phyloP scores from a whole-genome alignment of 2,888 invertebrate species.

The Eupithecia inturbata region DNA sequence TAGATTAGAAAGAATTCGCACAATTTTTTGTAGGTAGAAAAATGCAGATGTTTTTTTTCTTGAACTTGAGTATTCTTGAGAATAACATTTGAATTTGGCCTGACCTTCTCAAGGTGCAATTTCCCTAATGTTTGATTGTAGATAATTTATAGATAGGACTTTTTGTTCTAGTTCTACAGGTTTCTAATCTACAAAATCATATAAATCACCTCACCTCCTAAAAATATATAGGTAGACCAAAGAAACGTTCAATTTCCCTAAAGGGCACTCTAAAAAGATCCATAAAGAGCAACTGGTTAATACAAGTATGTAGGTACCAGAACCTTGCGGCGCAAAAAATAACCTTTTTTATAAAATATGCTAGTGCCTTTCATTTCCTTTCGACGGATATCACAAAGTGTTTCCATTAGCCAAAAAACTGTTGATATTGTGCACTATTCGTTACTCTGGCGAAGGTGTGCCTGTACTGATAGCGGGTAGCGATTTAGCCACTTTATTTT shows the following conservation, averaged over 20 bases:
- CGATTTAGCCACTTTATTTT: not conserved
- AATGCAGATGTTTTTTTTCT: too few relatives aligned
- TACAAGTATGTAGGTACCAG: not conserved
- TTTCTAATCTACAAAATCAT: not conserved
- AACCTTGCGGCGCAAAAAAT: not conserved
- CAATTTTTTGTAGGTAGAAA: too few relatives aligned
- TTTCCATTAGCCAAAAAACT: constrained; percentile 39
- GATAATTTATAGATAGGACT: too few relatives aligned
- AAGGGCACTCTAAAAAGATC: not conserved
- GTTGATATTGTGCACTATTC: constrained; percentile 52
- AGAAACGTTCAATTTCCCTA: not conserved
- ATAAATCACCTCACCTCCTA: not conserved
- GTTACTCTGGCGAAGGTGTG: constrained; percentile 24
- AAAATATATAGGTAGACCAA: not conserved
- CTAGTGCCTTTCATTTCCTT: constrained; percentile 26
- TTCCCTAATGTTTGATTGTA: too few relatives aligned
- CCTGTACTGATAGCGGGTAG: constrained; percentile 15
- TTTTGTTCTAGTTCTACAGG: too few relatives aligned
- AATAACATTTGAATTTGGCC: too few relatives aligned
- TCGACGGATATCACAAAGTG: constrained; percentile 30
- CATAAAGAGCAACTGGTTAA: constrained; percentile 19
- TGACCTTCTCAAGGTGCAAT: too few relatives aligned
- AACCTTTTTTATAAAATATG: constrained; percentile 15
- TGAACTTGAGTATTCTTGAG: too few relatives aligned
- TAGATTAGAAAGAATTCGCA: too few relatives aligned